Evolutionary conservation across 1,140 invertebrate species (phyloP), one percentile per base, ranked within the genome.

Genomic region (Delia radicum): DNA sequence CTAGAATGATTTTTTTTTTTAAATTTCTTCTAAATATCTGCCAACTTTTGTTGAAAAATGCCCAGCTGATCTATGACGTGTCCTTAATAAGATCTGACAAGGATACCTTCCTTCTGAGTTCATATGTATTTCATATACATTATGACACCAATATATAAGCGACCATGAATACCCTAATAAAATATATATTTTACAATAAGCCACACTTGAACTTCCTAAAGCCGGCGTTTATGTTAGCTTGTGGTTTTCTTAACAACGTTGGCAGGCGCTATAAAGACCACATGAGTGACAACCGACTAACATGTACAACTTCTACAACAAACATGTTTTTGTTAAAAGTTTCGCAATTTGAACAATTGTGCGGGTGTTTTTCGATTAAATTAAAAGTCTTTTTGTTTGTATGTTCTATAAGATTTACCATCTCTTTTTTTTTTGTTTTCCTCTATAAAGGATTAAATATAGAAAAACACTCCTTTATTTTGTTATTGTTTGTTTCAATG

Each of bases 401-500:
- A 5, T 21, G 48, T 21, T 4, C 10, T 48, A 48, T n/a, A n/a
- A 15, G 0, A 8, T 55, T 55, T 55, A 55, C 18, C n/a, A 55
- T 55, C 48, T 15, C n/a, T n/a, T n/a, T n/a, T n/a, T n/a, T n/a
- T n/a, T n/a, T n/a, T n/a, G n/a, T n/a, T n/a, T 21, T 55, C 48
- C 48, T 55, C 48, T 15, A 7, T 18, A n/a, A 18, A 55, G 48
- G 48, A 55, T 55, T 55, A 55, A 55, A 31, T 31, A 33, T 12
- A 18, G 29, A 69, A 69, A 33, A 69, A 69, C 65, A 69, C 65
- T 69, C 65, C 65, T 33, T n/a, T 69, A 33, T 18, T 69, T 69
- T 69, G 21, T 65, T 69, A 2, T 33, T 24, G 18, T 8, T 65
- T 5, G 18, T n/a, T 24, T 69, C 12, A 24, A 13, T 27, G 3